Evolutionary conservation across 2,113 vertebrate genomes (phyloP), one percentile per base, ranked within the genome.

Genomic region (Panthera leo): DNA sequence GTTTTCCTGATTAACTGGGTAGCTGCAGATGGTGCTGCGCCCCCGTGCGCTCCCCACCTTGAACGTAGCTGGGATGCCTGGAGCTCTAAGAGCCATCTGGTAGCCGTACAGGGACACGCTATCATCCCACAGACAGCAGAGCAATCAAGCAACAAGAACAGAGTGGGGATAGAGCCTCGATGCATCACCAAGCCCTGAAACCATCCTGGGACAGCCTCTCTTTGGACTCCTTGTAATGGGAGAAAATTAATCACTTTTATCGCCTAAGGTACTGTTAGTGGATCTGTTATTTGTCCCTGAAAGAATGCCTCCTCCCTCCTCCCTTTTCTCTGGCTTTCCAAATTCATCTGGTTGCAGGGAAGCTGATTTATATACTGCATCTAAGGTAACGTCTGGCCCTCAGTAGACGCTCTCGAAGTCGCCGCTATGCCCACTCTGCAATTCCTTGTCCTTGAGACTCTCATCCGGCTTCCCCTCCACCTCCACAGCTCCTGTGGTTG

Each of bases 141-240:
- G 53, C 63, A 21, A n/a, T 10, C 58, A 5, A 23, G 70, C 16
- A 55, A 42, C 75, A 29, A 36, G 61, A 21, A 48, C 31, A 9
- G n/a, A 36, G 31, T 39, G 53, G 53, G 58, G 10, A 11, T 5
- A 5, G 15, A 25, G 10, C 15, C 36, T 80, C 19, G 14, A 1
- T 13, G 21, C 13, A 75, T 31, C 31, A 1, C 1, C 5, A 15
- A 73, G 51, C 18, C 16, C 39, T 48, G 0, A 5, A 4, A 4
- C 18, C 2, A 0, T 4, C 39, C 70, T 42, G 4, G 5, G 19
- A 34, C 25, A 2, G 15, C 34, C 82, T 82, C 25, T n/a, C 27
- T n/a, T 6, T 25, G 75, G 73, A 23, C 73, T 83, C 55, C 85
- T 29, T 15, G 18, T 18, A 10, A 29, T 0, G 3, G 0, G 31